Conservation (phyloP, 1,140 invertebrate species). For the Orussus abietinus region DNA sequence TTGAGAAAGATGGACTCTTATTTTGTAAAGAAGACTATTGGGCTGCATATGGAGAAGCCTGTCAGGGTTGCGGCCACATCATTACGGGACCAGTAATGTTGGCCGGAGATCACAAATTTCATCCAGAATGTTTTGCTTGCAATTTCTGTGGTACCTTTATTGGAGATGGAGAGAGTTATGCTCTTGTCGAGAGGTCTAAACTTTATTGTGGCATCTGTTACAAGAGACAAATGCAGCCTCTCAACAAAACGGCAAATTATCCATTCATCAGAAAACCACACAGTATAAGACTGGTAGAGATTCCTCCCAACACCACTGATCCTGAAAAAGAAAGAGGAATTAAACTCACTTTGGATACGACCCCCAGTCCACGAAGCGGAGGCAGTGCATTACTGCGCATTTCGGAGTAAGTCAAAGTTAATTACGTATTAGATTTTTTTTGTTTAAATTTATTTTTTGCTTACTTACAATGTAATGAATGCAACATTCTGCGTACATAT, state of each 20-base stretch:
- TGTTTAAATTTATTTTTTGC: background rate
- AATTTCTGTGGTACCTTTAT: conserved; percentile 77
- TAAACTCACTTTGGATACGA: conserved; percentile 58
- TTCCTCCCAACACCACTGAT: conserved; percentile 59
- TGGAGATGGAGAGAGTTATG: conserved; percentile 88
- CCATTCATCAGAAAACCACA: conserved; percentile 64
- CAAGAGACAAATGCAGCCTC: conserved; percentile 54
- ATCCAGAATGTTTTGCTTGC: conserved; percentile 93
- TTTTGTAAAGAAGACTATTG: conserved; percentile 90
- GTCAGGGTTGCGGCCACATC: conserved; percentile 80
- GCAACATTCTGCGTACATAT: too few relatives aligned
- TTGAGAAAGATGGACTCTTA: conserved; percentile 84
- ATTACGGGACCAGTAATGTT: conserved; percentile 93
- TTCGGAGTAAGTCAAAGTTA: conserved; percentile 56
- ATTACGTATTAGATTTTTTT: background rate
- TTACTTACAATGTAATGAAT: too few relatives aligned
- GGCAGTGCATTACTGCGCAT: conserved; percentile 55
- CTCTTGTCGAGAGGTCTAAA: conserved; percentile 81
- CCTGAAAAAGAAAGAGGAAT: conserved; percentile 54
- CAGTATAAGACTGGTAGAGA: conserved; percentile 76
- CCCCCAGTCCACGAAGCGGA: conserved; percentile 48
- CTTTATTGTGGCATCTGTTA: conserved; percentile 70
- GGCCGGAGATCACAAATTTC: conserved; percentile 90
- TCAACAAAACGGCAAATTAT: conserved; percentile 56
- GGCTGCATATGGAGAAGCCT: conserved; percentile 81